Evolutionary conservation across 2,797 vertebrate genomes (phyloP), one percentile per base, ranked within the genome.

Genomic region (Prionace glauca): DNA sequence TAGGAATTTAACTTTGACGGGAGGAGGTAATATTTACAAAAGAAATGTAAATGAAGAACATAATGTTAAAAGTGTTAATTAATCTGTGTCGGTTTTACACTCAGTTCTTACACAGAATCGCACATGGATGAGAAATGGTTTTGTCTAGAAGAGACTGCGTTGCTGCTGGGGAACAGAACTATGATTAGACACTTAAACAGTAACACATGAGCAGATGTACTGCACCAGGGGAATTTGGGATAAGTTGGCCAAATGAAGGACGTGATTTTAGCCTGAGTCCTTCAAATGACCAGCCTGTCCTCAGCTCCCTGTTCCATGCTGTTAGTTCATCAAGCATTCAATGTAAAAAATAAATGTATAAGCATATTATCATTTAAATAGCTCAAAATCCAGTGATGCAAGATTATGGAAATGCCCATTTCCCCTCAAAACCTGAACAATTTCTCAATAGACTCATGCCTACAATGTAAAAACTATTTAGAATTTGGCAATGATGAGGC

Each of bases 111-210:
- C 65, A 26, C 18, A 11, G 62, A 84, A 41, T 8, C 41, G 16
- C 79, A 84, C 41, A 84, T 84, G 81, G 36, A n/a, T 92, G 62
- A 92, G 90, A 92, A 92, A 92, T 92, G n/a, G 69, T 92, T 92
- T 69, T 92, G n/a, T 67, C n/a, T 67, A 41, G 60, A 69, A 67
- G 62, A 92, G 56, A 65, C 62, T 91, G 60, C 32, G n/a, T n/a
- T 62, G 60, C 56, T 91, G 60, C 87, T 32, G 87, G 87, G 88
- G 56, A 91, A 91, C 62, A 32, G n/a, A 65, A 92, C 90, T 24
- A 92, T 69, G 90, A 92, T 92, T 36, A 69, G 90, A 69, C 65
- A 69, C 24, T 92, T 69, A 36, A 67, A 92, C 29, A 67, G 88
- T 36, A 67, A 91, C 88, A 36, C 62, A 84, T 91, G 62, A 91